Conservation (phyloP, 2,888 invertebrate species). For the Drosophila percnosoma region DNA sequence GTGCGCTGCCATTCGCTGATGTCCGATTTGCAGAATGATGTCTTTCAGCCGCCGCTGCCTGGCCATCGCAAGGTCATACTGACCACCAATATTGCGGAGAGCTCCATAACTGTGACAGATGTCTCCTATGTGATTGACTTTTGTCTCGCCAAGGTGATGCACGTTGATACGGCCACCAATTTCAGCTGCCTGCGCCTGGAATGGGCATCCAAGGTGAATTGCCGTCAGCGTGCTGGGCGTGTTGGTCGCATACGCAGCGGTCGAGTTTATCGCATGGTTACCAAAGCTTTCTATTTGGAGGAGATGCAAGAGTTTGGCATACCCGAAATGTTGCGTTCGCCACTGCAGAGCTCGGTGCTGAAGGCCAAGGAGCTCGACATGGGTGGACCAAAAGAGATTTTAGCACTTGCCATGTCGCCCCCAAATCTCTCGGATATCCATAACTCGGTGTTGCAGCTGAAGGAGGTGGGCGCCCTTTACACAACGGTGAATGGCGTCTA, state of each 20-base stretch:
- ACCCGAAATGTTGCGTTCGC: conserved; percentile 93
- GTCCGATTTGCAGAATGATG: conserved; percentile 90
- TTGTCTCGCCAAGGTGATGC: conserved; percentile 93
- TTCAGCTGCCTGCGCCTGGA: conserved; percentile 88
- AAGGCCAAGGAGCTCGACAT: conserved; percentile 93
- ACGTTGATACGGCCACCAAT: conserved; percentile 91
- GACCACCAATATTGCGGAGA: conserved; percentile 96
- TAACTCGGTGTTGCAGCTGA: conserved; percentile 92
- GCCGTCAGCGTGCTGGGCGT: conserved; percentile 95
- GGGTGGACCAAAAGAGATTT: conserved; percentile 91
- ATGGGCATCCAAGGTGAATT: conserved; percentile 96
- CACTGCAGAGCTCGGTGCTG: conserved; percentile 92
- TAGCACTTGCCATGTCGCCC: conserved; percentile 94
- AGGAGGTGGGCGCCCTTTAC: conserved; percentile 93
- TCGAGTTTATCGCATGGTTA: conserved; percentile 93
- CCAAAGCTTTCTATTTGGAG: conserved; percentile 88
- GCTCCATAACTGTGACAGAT: conserved; percentile 95
- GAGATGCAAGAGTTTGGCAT: conserved; percentile 86
- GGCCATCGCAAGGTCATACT: conserved; percentile 91
- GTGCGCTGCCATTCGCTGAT: conserved; percentile 90
- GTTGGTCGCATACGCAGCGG: conserved; percentile 95
- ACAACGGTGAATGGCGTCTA: conserved; percentile 86
- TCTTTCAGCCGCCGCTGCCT: conserved; percentile 84
- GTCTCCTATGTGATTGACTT: conserved; percentile 97
- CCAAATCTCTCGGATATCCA: conserved; percentile 93